These are phyloP conservation scores for Eledona agricola DNA, from an alignment of 2,888 invertebrate species.

Conservation along the genomic window DNA sequence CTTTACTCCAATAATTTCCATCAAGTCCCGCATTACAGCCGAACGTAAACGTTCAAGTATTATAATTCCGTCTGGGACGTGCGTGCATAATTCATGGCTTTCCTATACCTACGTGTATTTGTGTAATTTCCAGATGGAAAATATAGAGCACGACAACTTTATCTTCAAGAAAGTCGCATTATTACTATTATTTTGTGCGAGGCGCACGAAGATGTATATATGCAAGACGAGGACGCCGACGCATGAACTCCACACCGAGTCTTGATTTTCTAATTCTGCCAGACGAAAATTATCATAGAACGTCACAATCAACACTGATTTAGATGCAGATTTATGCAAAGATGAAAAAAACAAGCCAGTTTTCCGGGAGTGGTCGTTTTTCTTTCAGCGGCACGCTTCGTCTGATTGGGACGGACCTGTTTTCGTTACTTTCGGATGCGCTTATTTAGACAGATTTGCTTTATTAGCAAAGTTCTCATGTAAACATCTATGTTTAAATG, in stretches of 20 bases:
- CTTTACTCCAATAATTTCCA: slow-evolving; percentile 13
- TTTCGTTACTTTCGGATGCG: too few relatives aligned
- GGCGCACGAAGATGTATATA: slow-evolving; percentile 31
- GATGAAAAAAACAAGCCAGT: slow-evolving; percentile 15
- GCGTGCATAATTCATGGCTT: slow-evolving; percentile 56
- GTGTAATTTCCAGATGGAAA: slow-evolving; percentile 58
- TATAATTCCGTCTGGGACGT: slow-evolving; percentile 50
- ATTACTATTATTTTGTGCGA: slow-evolving; percentile 35
- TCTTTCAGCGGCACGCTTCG: too few relatives aligned
- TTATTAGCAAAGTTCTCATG: too few relatives aligned
- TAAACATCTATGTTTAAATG: slow-evolving; percentile 22
- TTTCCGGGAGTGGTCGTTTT: too few relatives aligned
- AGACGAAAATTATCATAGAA: slow-evolving; percentile 32
- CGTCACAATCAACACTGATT: slow-evolving; percentile 32
- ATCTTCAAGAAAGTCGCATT: slow-evolving; percentile 48
- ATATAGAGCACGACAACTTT: slow-evolving; percentile 53
- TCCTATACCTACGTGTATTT: slow-evolving; percentile 51
- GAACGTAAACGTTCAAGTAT: slow-evolving; percentile 43
- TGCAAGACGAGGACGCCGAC: slow-evolving; percentile 16
- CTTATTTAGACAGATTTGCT: too few relatives aligned
- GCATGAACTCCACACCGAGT: slow-evolving; percentile 10
- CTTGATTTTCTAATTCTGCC: slow-evolving; percentile 31
- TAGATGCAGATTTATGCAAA: slow-evolving; percentile 27
- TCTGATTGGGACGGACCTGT: too few relatives aligned
- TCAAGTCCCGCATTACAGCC: slow-evolving; percentile 10